Base-by-base conservation (phyloP, 2,797 vertebrate species). In the Amblyraja radiata region DNA sequence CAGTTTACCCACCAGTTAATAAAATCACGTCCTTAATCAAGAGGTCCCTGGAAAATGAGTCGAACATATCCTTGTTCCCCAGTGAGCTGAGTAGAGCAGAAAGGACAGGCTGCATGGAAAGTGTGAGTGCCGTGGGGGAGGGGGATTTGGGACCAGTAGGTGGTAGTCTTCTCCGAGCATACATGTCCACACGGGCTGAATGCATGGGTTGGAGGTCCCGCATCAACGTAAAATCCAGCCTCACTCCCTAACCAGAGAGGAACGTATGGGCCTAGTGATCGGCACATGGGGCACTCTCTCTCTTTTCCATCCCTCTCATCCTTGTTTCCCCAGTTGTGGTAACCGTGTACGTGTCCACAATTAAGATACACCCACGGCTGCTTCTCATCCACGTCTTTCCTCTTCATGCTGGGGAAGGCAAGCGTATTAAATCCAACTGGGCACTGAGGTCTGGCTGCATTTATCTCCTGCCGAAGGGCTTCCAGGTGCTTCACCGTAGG, bases 371-470 rank as follows among this genome's bases (percentile, higher is more conserved):
- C 99, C 99, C 99, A 99, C 0, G 99, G 99, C 95, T 99, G 99
- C 96, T 99, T 99, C 94, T 99, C 98, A 0, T 99, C 99, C 0
- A 98, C 98, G 94, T 99, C 98, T 96, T 99, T 99, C 93, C 98
- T 98, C 28, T 98, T 98, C 98, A 99, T 98, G 94, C 98, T 99
- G 94, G 99, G 99, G 95, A 99, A 99, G 0, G 98, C 99, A 94
- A 99, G 96, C n/a, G 99, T 99, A 96, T 99, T 99, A 95, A 99
- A 98, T 91, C 99, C 99, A 94, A 99, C 99, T 0, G 99, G 99
- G 93, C 99, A 99, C 95, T 99, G 99, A 0, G 99, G 99, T 77
- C 99, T 96, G 0, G 98, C 99, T 0, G 99, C 99, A 13, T 99
- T 99, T 94, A 99, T 98, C 95, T 99, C 99, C 96, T 99, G 99